Conservation (phyloP, 2,113 vertebrate species). For the Lepisosteus oculatus region DNA sequence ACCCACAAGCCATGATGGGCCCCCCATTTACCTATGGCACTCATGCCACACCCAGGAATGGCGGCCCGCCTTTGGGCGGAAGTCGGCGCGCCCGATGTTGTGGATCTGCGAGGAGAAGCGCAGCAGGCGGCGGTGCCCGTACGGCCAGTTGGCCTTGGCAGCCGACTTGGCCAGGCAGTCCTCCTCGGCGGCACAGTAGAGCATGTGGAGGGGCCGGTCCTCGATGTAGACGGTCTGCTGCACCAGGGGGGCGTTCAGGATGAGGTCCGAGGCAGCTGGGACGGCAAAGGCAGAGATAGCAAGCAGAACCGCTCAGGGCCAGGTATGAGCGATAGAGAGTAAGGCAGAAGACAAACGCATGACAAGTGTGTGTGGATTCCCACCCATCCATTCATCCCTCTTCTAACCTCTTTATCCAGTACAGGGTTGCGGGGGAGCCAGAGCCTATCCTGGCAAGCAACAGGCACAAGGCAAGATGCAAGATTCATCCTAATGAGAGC, state of each 20-base stretch:
- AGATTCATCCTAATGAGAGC: no score
- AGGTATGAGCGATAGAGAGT: no score
- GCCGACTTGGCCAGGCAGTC: constrained; percentile 88
- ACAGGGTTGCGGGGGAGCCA: no score
- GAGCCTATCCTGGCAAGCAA: no score
- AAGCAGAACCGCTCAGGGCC: neutral
- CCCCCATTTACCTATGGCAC: constrained; percentile 80
- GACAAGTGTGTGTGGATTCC: no score
- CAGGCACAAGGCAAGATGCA: no score
- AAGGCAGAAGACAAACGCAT: no score
- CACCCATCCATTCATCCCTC: no score
- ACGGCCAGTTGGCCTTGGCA: constrained; percentile 90
- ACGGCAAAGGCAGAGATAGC: neutral
- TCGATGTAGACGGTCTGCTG: constrained; percentile 94
- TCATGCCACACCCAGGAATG: constrained; percentile 99
- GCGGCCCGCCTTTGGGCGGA: constrained; percentile 90
- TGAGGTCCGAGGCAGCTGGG: constrained; percentile 87
- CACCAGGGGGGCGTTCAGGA: constrained; percentile 83
- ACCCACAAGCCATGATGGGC: neutral
- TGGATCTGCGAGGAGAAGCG: constrained; percentile 98
- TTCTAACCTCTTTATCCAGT: no score
- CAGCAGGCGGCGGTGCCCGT: constrained; percentile 90
- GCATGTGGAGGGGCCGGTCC: constrained; percentile 93
- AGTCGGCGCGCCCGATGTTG: constrained; percentile 91
- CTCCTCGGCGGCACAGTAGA: constrained; percentile 93